Conservation (phyloP, 2,888 invertebrate genomes). For the Buathra laborator region DNA sequence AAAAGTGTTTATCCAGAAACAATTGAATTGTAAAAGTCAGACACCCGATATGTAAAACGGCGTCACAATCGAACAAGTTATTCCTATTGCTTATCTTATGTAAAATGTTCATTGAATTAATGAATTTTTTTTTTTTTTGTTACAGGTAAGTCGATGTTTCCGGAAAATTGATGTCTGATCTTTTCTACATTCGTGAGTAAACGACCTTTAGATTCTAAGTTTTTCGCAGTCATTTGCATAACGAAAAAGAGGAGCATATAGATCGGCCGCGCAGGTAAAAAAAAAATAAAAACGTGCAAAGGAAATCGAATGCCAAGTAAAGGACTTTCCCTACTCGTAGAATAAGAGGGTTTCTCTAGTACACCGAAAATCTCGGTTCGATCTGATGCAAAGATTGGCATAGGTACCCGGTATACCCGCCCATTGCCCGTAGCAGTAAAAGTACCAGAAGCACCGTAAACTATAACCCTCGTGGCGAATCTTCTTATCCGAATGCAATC, state of each 20-base stretch:
- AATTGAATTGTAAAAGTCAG: too few relatives aligned
- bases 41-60: too few relatives aligned
- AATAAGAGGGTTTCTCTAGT: slow-evolving; percentile 11
- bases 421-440: background rate
- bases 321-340: slow-evolving; percentile 23
- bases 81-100: background rate
- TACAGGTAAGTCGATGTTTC: slow-evolving; percentile 79
- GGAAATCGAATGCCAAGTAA: slow-evolving; percentile 59
- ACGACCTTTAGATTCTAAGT: slow-evolving; percentile 9
- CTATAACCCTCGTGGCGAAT: slow-evolving; percentile 73
- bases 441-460: slow-evolving; percentile 10
- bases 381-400: slow-evolving; percentile 78
- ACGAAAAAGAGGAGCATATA: background rate
- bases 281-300: slow-evolving; percentile 20
- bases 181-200: slow-evolving; percentile 52
- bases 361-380: slow-evolving; percentile 80
- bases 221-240: slow-evolving; percentile 11
- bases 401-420: slow-evolving; percentile 24
- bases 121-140: slow-evolving; percentile 74
- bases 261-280: background rate
- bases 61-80: too few relatives aligned
- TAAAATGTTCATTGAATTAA: slow-evolving; percentile 53
- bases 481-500: slow-evolving; percentile 82
- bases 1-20: too few relatives aligned
- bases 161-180: background rate